Base-by-base conservation (phyloP, 2,888 invertebrate genomes). In the Onthophagus sagittarius region DNA sequence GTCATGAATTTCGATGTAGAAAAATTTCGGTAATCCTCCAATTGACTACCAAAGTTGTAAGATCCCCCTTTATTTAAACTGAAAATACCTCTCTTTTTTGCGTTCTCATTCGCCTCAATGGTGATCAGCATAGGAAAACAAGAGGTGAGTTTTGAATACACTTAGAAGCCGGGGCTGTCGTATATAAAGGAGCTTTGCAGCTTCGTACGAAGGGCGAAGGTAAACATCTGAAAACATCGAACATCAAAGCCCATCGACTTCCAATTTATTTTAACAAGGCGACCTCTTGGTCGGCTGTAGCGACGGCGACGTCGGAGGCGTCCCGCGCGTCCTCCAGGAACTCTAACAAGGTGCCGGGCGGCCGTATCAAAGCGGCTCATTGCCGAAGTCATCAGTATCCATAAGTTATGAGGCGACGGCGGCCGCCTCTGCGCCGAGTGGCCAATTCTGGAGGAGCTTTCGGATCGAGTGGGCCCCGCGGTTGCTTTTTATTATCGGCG, bases 311-410 rank as follows among this genome's bases (percentile, higher is more conserved):
- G 67, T 13, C 67, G 67, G 15, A 15, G 67, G 67, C 39, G 75
- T 53, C 39, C 39, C 78, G 77, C 77, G 77, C 77, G 78, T 76
- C 76, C 78, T 74, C 71, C 72, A 73, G 75, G 71, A 78, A 80
- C 82, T 53, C 39, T 84, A 84, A 84, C 84, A 84, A 84, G 83
- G 83, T 82, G 80, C 79, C 77, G 39, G 39, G 39, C 39, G 39
- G 80, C 79, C 77, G 80, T 79, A 81, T 79, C 81, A 80, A 79
- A 79, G 79, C 76, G 77, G 76, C 88, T 91, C 90, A 91, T 91
- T 91, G 90, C 86, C 84, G 85, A 86, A 88, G 90, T 90, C 91
- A 91, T 91, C 91, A 91, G 91, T 91, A 91, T 91, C 90, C 91
- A 91, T 91, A 91, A 91, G 90, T 87, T 90, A 91, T 91, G 88